A percentile compares a stretch with the other conserved stretches of the same genome.
phyloP scores from a whole-genome alignment of 2,797 vertebrate species.

The Mionectes olivaceus region DNA sequence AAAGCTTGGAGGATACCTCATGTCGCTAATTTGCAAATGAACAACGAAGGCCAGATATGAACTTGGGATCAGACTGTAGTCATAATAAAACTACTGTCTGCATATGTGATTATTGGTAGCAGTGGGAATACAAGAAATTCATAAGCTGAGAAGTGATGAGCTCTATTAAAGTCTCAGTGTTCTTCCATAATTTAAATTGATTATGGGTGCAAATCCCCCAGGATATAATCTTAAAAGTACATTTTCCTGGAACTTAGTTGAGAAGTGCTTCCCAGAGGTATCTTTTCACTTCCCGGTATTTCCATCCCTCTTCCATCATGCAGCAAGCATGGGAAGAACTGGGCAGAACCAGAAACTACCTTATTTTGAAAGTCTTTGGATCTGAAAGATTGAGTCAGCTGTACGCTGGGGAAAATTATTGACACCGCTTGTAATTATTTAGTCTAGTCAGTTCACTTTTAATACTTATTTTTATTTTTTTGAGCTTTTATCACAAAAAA shows the following conservation, averaged over 20 bases:
- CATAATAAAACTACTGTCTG: constrained; percentile 3
- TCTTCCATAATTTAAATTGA: constrained; percentile 49
- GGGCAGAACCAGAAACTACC: background rate
- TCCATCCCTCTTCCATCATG: background rate
- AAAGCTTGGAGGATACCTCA: background rate
- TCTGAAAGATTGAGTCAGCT: background rate
- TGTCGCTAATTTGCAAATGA: constrained; percentile 33
- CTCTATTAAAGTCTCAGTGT: background rate
- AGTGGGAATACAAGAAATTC: constrained; percentile 58
- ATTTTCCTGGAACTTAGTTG: constrained; percentile 7
- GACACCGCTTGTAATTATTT: background rate
- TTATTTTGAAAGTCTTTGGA: background rate
- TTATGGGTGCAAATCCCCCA: constrained; percentile 28
- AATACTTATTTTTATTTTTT: background rate
- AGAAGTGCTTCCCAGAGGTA: constrained; percentile 15
- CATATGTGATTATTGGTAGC: constrained; percentile 17
- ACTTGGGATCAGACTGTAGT: background rate
- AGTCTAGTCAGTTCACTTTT: background rate
- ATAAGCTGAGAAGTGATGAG: constrained; percentile 20
- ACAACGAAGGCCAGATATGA: background rate
- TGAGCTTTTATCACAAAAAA: background rate
- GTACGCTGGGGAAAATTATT: background rate
- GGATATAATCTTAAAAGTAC: constrained; percentile 18
- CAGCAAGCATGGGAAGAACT: background rate
- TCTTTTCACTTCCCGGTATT: background rate